A percentile compares a stretch with the other conserved stretches of the same genome.
Conservation (phyloP, 1,140 invertebrate species). For the Watersipora subatra region DNA sequence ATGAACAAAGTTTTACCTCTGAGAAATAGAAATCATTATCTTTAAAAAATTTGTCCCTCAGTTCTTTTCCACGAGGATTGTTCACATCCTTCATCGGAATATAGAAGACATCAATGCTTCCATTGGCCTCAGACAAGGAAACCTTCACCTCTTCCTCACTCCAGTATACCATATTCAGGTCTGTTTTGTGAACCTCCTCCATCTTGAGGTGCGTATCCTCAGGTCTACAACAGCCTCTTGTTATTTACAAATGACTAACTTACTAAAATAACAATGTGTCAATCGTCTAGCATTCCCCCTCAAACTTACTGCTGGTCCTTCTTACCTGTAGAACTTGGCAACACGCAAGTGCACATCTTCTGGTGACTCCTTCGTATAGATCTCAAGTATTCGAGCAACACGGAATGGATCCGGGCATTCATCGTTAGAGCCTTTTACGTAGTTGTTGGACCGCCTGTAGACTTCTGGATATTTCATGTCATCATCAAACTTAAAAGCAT, state of each 20-base stretch:
- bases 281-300: neutral
- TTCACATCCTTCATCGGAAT: neutral
- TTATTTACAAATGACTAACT: too few species aligned
- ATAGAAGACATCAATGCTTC: neutral
- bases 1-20: conserved; percentile 31
- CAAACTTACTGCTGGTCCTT: neutral
- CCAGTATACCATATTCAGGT: conserved; percentile 65
- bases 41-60: conserved; percentile 49
- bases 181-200: conserved; percentile 45
- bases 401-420: conserved; percentile 62
- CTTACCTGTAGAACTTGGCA: conserved; percentile 52
- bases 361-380: conserved; percentile 43
- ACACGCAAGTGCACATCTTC: conserved; percentile 54
- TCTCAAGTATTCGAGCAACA: conserved; percentile 52
- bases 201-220: conserved; percentile 56
- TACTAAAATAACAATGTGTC: too few species aligned
- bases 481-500: conserved; percentile 37
- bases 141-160: conserved; percentile 50
- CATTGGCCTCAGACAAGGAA: neutral
- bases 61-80: conserved; percentile 19
- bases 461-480: conserved; percentile 61
- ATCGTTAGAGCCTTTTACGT: conserved; percentile 58
- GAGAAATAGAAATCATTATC: conserved; percentile 64
- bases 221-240: conserved; percentile 43
- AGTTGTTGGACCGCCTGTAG: conserved; percentile 54